Base-by-base conservation (phyloP, 2,113 vertebrate genomes). In the Lutjanus erythropterus region DNA sequence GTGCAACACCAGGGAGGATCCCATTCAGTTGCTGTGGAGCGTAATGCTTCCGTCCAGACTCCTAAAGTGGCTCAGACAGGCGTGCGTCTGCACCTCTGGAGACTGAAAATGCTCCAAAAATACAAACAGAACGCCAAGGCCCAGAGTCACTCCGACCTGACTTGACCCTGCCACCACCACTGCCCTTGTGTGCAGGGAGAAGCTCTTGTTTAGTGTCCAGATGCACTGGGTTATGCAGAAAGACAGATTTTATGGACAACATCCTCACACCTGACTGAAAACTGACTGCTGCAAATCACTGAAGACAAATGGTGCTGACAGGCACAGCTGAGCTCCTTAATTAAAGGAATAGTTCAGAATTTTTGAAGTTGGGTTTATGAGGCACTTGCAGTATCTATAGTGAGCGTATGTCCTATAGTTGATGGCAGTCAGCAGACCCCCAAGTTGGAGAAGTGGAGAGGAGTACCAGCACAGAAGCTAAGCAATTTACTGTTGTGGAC, bases 71-170 rank as follows among this genome's bases (percentile, higher is more conserved):
- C 33, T 61, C 62, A 6, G 64, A 64, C 85, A 91, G 70, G 68
- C 37, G 62, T 76, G 64, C 68, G 46, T 80, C 79, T 78, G 77
- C 69, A 75, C 81, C 61, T 84, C 64, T 56, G 35, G 49, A 72
- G 56, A 80, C 65, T 77, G 62, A 84, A 46, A 86, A 71, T 70
- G 31, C 44, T 70, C 44, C 74, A 55, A 64, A 79, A 76, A 83
- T 71, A 61, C 39, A 47, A 80, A 62, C 52, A 25, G 23, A 78
- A 65, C 3, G 5, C 3, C 74, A 79, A 69, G 66, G 39, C 14
- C 49, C 14, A 74, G 69, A 86, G 47, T 79, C 68, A 85, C 41
- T 44, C 8, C 9, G 50, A 1, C 41, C 9, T 1, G 62, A 41
- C 41, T 27, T 7, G 21, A 55, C 64, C 46, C 68, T 11, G 16